These are phyloP conservation scores for Sclerodermus sp. DNA, from an alignment of 2,888 invertebrate genomes.

Conservation along the genomic window DNA sequence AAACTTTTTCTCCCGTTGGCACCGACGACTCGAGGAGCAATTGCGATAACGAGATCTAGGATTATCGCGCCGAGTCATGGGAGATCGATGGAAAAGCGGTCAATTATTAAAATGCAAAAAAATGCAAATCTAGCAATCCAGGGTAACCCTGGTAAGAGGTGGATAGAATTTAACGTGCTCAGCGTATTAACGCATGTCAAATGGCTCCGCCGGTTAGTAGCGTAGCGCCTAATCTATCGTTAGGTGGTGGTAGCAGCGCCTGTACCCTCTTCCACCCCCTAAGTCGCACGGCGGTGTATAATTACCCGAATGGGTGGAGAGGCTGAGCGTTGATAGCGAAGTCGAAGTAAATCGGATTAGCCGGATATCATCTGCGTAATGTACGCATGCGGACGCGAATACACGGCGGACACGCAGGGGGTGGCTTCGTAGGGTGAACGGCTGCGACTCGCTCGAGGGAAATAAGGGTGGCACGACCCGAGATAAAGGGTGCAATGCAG, in stretches of 20 bases:
- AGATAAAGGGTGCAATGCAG: constrained; percentile 54
- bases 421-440: constrained; percentile 23
- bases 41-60: too few relatives aligned
- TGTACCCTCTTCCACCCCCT: too few relatives aligned
- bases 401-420: constrained; percentile 25
- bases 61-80: too few relatives aligned
- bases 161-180: too few relatives aligned
- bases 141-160: too few relatives aligned
- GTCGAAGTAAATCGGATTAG: constrained; percentile 58
- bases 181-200: background rate
- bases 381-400: constrained; percentile 43
- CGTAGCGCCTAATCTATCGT: constrained; percentile 1
- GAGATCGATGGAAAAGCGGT: too few relatives aligned
- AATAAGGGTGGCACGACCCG: constrained; percentile 49
- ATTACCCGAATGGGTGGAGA: constrained; percentile 49
- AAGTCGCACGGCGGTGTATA: constrained; percentile 36
- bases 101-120: too few relatives aligned
- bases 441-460: constrained; percentile 39
- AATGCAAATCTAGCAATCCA: too few relatives aligned
- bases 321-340: constrained; percentile 54
- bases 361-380: constrained; percentile 57
- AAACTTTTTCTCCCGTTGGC: too few relatives aligned
- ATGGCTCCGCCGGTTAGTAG: background rate
- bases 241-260: too few relatives aligned
- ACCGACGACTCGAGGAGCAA: too few relatives aligned